These are phyloP conservation scores for Lerista edwardsae DNA, from an alignment of 2,797 vertebrate genomes.

Conservation along the genomic window DNA sequence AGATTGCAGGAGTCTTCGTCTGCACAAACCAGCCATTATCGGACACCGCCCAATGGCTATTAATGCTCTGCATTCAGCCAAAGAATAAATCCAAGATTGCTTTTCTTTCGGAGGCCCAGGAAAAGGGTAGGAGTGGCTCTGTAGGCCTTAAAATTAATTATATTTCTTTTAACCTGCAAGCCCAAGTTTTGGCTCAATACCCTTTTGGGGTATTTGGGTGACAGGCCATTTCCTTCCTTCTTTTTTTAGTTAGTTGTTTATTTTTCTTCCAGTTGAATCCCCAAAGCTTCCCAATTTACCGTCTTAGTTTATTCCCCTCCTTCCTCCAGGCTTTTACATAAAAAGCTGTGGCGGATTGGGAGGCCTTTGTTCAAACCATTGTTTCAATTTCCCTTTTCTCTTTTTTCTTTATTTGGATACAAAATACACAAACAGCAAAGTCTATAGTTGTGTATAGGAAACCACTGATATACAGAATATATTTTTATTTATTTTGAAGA, in stretches of 20 bases:
- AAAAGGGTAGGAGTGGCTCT: slow-evolving; percentile 24
- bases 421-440: slow-evolving; percentile 11
- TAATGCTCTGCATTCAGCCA: slow-evolving; percentile 37
- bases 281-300: slow-evolving; percentile 43
- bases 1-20: slow-evolving; percentile 35
- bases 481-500: no score
- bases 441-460: slow-evolving; percentile 16
- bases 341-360: slow-evolving; percentile 43
- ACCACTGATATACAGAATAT: slow-evolving; percentile 4
- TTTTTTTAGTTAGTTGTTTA: slow-evolving; percentile 10
- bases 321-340: slow-evolving; percentile 55
- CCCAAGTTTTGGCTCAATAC: slow-evolving; percentile 22
- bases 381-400: slow-evolving; percentile 45
- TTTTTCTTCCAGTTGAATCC: slow-evolving; percentile 48
- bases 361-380: slow-evolving; percentile 48
- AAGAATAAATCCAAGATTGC: slow-evolving; percentile 36
- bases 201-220: slow-evolving; percentile 26
- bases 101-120: slow-evolving; percentile 45
- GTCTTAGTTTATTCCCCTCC: slow-evolving; percentile 32
- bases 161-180: slow-evolving; percentile 47
- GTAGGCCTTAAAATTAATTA: slow-evolving; percentile 48
- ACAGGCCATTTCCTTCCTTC: slow-evolving; percentile 50
- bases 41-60: slow-evolving; percentile 30
- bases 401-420: slow-evolving; percentile 47
- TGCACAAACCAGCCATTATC: slow-evolving; percentile 36